Percentiles rank a stretch among this genome's conserved stretches.
phyloP scores from a whole-genome alignment of 2,113 vertebrate species.

The Tenrec ecaudatus region DNA sequence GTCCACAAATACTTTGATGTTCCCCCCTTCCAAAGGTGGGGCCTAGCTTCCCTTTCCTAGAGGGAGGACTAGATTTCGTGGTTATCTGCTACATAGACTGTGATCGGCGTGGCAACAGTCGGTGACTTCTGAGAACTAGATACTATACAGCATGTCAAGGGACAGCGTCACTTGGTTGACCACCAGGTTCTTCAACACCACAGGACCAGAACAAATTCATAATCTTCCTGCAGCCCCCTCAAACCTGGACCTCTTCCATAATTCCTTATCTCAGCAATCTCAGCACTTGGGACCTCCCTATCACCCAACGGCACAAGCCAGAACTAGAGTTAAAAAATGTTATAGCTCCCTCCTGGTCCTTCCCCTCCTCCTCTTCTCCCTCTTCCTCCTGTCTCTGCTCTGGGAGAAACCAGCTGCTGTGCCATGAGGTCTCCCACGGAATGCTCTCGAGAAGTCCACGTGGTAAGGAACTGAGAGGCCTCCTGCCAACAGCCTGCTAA shows the following conservation, averaged over 20 bases:
- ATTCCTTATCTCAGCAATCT: no score
- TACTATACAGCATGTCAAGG: no score
- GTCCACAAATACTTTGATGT: not conserved
- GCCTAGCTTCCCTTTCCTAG: not conserved
- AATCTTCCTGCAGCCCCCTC: no score
- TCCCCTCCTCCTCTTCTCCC: not conserved
- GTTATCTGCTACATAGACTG: no score
- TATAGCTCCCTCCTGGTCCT: not conserved
- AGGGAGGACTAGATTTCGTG: not conserved
- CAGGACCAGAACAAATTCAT: no score
- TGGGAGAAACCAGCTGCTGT: not conserved
- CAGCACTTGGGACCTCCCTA: no score
- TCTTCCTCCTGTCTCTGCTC: not conserved
- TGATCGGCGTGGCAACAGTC: no score
- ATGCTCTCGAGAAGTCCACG: not conserved
- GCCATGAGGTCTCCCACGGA: not conserved
- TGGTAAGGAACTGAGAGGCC: not conserved
- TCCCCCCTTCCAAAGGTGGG: not conserved
- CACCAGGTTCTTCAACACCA: no score
- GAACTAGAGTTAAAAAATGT: not conserved
- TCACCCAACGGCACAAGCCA: no score
- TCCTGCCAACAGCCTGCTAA: not conserved
- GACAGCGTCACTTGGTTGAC: no score
- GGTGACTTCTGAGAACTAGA: no score
- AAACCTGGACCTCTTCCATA: no score